These are phyloP conservation scores for Apoderus coryli DNA, from an alignment of 2,888 invertebrate genomes.

Conservation along the genomic window DNA sequence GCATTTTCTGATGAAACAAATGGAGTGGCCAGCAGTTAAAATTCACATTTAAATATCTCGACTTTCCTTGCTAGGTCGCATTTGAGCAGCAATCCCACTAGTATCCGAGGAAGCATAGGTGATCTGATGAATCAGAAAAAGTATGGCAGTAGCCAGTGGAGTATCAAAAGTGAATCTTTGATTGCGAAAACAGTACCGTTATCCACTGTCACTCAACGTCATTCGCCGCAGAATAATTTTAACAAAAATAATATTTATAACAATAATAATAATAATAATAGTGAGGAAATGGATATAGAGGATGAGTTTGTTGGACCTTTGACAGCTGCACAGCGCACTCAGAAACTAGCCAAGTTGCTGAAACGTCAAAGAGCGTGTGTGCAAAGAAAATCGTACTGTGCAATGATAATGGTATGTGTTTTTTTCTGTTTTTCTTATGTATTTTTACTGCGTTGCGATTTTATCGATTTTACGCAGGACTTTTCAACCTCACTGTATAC, in stretches of 20 bases:
- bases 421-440: too few relatives aligned
- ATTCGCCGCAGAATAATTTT: constrained; percentile 37
- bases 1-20: too few relatives aligned
- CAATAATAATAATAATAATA: constrained; percentile 16
- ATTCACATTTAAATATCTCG: too few relatives aligned
- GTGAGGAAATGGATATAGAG: constrained; percentile 20
- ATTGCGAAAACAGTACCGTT: constrained; percentile 58
- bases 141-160: constrained; percentile 56
- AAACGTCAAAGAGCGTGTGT: constrained; percentile 41
- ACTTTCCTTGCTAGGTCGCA: too few relatives aligned
- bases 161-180: constrained; percentile 55
- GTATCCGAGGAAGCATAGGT: constrained; percentile 40
- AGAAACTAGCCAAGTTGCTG: constrained; percentile 50
- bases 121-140: constrained; percentile 64
- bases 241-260: too few relatives aligned
- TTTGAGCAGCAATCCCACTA: constrained; percentile 26
- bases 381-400: too few relatives aligned
- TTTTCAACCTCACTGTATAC: too few relatives aligned
- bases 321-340: constrained; percentile 53
- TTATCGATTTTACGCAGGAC: too few relatives aligned
- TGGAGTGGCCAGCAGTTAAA: too few relatives aligned
- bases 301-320: constrained; percentile 42
- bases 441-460: too few relatives aligned
- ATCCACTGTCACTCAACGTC: constrained; percentile 50
- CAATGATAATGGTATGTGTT: too few relatives aligned